Evolutionary conservation across 2,888 invertebrate species (phyloP), one percentile per base, ranked within the genome.

Genomic region (Eristalinus sepulchralis): DNA sequence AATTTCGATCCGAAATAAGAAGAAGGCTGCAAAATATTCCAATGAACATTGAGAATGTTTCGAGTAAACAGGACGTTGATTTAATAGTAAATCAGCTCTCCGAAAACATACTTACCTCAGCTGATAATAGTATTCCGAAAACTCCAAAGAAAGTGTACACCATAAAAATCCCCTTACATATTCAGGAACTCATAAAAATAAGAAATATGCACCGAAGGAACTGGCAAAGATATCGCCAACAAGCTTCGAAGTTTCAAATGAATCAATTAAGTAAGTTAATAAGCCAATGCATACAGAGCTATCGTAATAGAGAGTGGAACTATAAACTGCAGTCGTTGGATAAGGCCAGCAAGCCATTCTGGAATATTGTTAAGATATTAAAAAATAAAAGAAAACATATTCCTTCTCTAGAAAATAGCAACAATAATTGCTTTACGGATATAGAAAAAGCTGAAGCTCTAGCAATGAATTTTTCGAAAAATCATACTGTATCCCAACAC

Each of bases 191-290:
- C 0, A 67, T 67, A 6, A 53, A 17, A 47, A 4, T 67, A 2
- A 53, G 53, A 53, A 67, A 67, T 20, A 17, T 53, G 8, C 66
- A 67, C 1, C 27, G 9, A 31, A 47, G 53, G 20, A 67, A 67
- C 24, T 53, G 67, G 67, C 66, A 66, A 39, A 22, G 36, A 24
- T 66, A 66, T n/a, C 66, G 39, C 17, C 66, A 66, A 47, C 24
- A 20, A 9, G n/a, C 24, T 47, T 47, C 47, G n/a, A 47, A 47
- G 17, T 5, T 27, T 27, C 27, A 27, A 27, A 27, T 27, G 27
- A 27, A 27, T 27, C 27, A 3, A 27, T 3, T 27, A 27, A 27
- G 5, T 27, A 27, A 27, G 27, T 2, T 27, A 27, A 27, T 27
- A 27, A 27, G 27, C 27, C 27, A 27, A 27, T 27, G 27, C 27